Base-by-base conservation (phyloP, 2,888 invertebrate species). In the Melieria picta region DNA sequence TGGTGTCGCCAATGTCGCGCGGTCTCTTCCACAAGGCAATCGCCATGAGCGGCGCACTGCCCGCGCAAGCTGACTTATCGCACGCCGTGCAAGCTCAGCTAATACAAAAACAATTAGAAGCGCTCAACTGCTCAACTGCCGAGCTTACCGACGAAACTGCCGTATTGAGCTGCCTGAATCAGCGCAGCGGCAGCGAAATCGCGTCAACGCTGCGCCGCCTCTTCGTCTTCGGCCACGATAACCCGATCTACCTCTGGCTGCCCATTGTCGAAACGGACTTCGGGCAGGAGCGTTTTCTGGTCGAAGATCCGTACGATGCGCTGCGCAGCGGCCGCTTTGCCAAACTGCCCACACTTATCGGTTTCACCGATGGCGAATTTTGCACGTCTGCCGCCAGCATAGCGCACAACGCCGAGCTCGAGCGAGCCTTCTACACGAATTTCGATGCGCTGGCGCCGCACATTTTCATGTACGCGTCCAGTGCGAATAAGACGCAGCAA, bases 11-110 rank as follows among this genome's bases (percentile, higher is more conserved):
- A 67, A 77, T 82, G 78, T 79, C 80, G 56, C 71, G 74, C 81
- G 87, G 87, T 4, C 81, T 90, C 1, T 90, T 90, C 76, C 89
- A 90, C 67, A 86, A 87, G 77, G 90, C 87, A 0, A 88, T 90
- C 43, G 86, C 88, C 5, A 88, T 89, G 87, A 90, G 90, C 75
- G 89, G 89, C 10, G 71, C 81, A 5, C 84, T 72, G 58, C 79
- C 80, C 13, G 81, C 83, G 0, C 83, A 82, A 67, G 74, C 72
- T 0, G 50, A 61, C 60, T 81, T 89, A 9, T 86, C 86, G 0
- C 79, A 78, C 5, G 78, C 70, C 0, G 66, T 89, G 65, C 90
- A 90, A 79, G 76, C 84, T 11, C 79, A 87, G 64, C 75, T 90
- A 30, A 89, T 89, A 0, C 84, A 84, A 50, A 88, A 85, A 77